Base-by-base conservation (phyloP, 1,140 invertebrate genomes). In the Cecropterus lyciades region DNA sequence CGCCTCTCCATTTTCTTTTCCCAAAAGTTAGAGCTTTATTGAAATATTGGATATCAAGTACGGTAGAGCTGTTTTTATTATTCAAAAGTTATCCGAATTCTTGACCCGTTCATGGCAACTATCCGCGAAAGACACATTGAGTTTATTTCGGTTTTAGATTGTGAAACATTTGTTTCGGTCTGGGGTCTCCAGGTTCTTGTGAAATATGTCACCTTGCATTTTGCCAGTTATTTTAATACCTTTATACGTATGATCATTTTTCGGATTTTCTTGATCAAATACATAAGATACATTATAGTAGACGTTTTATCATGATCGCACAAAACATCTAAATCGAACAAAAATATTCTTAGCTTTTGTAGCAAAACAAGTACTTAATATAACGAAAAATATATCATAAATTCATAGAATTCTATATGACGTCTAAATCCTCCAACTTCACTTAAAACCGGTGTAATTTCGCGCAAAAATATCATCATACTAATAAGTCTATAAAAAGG, bases 41-140 rank as follows among this genome's bases (percentile, higher is more conserved):
- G 85, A 87, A 91, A 87, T 87, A 85, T 90, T 82, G 80, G 77
- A 88, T 89, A 83, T 89, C 79, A 84, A 88, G 81, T 85, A 76
- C 78, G 84, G 77, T 84, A 68, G 78, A 83, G 71, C 81, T 86
- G 79, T 84, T 84, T 86, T 85, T 82, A 81, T 83, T 84, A 82
- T 84, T 84, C 69, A 82, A 81, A 85, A 84, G 70, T 84, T 81
- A 75, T 65, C 40, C 37, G 69, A 73, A 73, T 77, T 72, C 68
- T 75, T 76, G 51, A 60, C 59, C 57, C 68, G 59, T 59, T 60
- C 68, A 11, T 51, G 46, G 69, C 59, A 73, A 75, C 70, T 72
- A 73, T 67, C 62, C 30, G 43, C 5, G 48, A 62, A 49, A 62
- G 74, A 80, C 72, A 78, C 65, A 63, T 75, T 48, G 60, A 73